A percentile compares a stretch with the other conserved stretches of the same genome.
Conservation (phyloP, 2,113 vertebrate species). For the Sorex fumeus region DNA sequence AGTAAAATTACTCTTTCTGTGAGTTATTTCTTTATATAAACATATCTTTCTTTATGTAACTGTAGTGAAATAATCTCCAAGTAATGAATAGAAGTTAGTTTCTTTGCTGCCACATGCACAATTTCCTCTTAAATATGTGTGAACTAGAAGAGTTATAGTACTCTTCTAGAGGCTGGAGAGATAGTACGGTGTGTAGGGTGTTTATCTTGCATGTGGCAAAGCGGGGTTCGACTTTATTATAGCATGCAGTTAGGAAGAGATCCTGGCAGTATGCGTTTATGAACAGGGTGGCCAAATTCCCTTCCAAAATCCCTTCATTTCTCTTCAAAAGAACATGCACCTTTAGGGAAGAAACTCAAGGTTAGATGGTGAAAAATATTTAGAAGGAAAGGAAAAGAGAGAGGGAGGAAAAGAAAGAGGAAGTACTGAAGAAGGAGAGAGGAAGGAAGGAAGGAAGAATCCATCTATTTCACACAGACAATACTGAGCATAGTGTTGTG, state of each 20-base stretch:
- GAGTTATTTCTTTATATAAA: not conserved
- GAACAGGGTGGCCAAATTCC: not conserved
- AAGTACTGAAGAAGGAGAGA: not conserved
- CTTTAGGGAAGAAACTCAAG: not conserved
- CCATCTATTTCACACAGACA: too few relatives aligned
- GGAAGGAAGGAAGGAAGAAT: too few relatives aligned
- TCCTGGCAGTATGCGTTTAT: not conserved
- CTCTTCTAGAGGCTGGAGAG: too few relatives aligned
- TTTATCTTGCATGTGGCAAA: too few relatives aligned
- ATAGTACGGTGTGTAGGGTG: too few relatives aligned
- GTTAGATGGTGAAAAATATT: not conserved
- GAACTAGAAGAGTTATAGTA: too few relatives aligned
- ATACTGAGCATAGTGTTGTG: too few relatives aligned
- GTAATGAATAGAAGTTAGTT: slow-evolving; percentile 41
- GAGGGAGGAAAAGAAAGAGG: not conserved
- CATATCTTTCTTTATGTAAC: too few relatives aligned
- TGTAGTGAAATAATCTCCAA: not conserved
- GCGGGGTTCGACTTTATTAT: too few relatives aligned
- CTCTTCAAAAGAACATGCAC: not conserved
- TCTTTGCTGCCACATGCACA: slow-evolving; percentile 62
- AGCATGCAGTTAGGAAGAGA: too few relatives aligned
- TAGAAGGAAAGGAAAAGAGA: not conserved
- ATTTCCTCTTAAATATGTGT: slow-evolving; percentile 54
- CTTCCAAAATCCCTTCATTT: not conserved
- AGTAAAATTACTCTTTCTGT: slow-evolving; percentile 17